Evolutionary conservation across 2,113 vertebrate species (phyloP), one percentile per base, ranked within the genome.

Genomic region (Mobula birostris): DNA sequence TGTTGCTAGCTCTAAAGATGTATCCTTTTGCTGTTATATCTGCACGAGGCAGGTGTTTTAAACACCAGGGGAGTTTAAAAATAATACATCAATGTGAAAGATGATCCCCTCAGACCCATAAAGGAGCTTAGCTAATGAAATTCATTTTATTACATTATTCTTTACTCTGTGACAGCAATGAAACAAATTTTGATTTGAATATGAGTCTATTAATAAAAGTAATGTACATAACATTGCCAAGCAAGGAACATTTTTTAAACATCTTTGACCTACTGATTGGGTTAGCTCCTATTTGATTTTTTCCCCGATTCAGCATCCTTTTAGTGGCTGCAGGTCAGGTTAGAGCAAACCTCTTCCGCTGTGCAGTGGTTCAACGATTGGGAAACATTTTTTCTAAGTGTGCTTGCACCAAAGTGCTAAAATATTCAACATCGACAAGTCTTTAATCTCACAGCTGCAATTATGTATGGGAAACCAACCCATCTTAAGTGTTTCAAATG

Each of bases 121-220:
- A 40, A 80, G 29, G n/a, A 90, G 14, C 61, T 66, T 66, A 68
- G 61, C 29, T 90, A 90, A 90, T 90, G 85, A 90, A 90, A 90
- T 90, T 66, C 85, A 90, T 32, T 90, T 90, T 32, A 90, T 90
- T 90, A n/a, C 61, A 90, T 90, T 90, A 90, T 90, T 90, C 29
- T 66, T 90, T 90, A 68, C 58, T 66, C 61, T 68, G 61, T 66
- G 15, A n/a, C 61, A 66, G 85, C 61, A 90, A 32, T 68, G 61
- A 90, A 90, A 68, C 85, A 68, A 7, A 66, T 66, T 66, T 66
- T 32, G 29, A 90, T 90, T 90, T 66, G 61, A 90, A 90, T 90
- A 66, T n/a, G n/a, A 90, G 85, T 66, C 85, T 66, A 90, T 90
- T 32, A 90, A 66, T 90, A 90, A 66, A 66, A 6, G 27, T 66